These are phyloP conservation scores for Rhyacichthys aspro DNA, from an alignment of 2,797 vertebrate species.

Conservation along the genomic window DNA sequence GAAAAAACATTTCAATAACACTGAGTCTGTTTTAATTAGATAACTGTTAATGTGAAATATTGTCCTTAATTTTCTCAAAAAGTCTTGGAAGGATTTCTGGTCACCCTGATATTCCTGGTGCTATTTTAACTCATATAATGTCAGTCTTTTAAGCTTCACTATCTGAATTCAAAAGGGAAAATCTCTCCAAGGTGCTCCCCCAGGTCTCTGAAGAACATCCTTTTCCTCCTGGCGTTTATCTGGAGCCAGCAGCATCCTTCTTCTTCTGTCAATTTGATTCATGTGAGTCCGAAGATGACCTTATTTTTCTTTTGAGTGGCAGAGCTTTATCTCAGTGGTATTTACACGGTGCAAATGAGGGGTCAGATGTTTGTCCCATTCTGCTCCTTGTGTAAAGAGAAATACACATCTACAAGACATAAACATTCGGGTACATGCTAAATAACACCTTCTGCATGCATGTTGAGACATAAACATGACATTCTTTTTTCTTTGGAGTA, in stretches of 20 bases:
- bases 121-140: conserved; percentile 7
- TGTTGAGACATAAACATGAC: no score
- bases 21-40: not conserved
- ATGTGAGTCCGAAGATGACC: conserved; percentile 31
- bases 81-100: conserved; percentile 5
- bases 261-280: conserved; percentile 38
- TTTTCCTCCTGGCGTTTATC: conserved; percentile 39
- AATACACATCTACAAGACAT: conserved; percentile 29
- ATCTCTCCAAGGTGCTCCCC: conserved; percentile 16
- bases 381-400: conserved; percentile 22
- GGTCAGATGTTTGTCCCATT: conserved; percentile 45
- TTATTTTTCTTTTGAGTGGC: conserved; percentile 27
- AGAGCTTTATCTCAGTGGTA: conserved; percentile 37
- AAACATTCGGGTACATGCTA: conserved; percentile 12
- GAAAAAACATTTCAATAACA: no score
- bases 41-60: not conserved
- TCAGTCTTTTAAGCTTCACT: conserved; percentile 6
- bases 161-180: conserved; percentile 10
- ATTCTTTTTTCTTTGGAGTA: no score
- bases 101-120: conserved; percentile 1
- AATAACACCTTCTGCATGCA: conserved; percentile 2
- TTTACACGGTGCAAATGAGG: conserved; percentile 20
- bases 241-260: conserved; percentile 33
- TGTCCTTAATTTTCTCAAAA: not conserved
- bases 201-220: conserved; percentile 23